These are phyloP conservation scores for Montipora sp. DNA, from an alignment of 64 coral and sea anemone genomes.

Conservation along the genomic window DNA sequence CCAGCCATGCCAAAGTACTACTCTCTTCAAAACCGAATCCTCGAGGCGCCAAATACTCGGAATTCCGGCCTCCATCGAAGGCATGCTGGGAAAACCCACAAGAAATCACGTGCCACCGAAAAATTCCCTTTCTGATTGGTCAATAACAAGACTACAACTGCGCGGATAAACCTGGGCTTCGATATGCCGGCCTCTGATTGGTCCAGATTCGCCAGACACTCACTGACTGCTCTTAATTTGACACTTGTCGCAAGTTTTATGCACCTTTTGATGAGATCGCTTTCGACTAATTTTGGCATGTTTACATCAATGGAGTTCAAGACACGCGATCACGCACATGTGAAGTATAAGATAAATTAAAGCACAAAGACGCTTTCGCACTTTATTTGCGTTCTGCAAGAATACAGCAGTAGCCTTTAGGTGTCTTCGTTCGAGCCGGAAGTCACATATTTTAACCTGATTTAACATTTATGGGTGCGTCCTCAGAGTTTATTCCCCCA, in stretches of 20 bases:
- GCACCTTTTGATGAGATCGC: slow-evolving; percentile 54
- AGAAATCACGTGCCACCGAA: slow-evolving; percentile 43
- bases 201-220: slow-evolving; percentile 53
- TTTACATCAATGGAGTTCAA: slow-evolving; percentile 66
- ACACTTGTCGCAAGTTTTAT: slow-evolving; percentile 26
- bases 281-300: slow-evolving; percentile 77
- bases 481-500: neutral
- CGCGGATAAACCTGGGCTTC: slow-evolving; percentile 48
- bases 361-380: slow-evolving; percentile 4
- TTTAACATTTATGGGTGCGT: neutral
- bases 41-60: slow-evolving; percentile 83
- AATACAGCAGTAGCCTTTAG: neutral
- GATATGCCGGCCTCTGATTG: slow-evolving; percentile 54
- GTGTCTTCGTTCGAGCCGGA: neutral
- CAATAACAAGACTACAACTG: neutral
- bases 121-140: slow-evolving; percentile 44
- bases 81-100: slow-evolving; percentile 95
- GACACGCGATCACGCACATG: slow-evolving; percentile 77
- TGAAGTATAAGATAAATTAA: slow-evolving; percentile 23
- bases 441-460: neutral
- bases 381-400: neutral
- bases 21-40: slow-evolving; percentile 77
- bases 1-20: slow-evolving; percentile 65
- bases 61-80: slow-evolving; percentile 69
- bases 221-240: slow-evolving; percentile 17